These are phyloP conservation scores for Bagarius yarrelli DNA, from an alignment of 2,113 vertebrate genomes.

Conservation along the genomic window DNA sequence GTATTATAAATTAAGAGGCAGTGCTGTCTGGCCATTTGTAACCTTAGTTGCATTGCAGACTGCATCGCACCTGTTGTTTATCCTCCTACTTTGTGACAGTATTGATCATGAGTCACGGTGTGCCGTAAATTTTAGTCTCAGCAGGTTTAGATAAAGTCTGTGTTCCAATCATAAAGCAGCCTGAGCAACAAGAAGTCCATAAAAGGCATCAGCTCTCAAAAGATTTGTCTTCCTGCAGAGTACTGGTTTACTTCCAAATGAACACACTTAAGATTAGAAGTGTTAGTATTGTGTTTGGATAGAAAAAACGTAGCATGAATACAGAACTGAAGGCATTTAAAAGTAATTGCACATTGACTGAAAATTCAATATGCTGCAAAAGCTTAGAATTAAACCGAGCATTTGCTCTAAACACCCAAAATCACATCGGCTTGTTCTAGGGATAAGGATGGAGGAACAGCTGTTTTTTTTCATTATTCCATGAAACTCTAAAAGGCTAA, in stretches of 20 bases:
- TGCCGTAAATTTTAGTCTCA: neutral
- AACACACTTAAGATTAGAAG: neutral
- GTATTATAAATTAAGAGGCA: neutral
- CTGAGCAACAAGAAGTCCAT: neutral
- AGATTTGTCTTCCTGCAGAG: neutral
- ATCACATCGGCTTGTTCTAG: neutral
- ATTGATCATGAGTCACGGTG: neutral
- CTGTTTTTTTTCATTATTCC: neutral
- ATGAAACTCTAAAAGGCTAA: neutral
- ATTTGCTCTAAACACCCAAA: neutral
- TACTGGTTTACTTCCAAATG: neutral
- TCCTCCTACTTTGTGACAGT: neutral
- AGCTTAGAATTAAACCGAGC: constrained; percentile 1
- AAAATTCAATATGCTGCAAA: neutral
- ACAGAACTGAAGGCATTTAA: constrained; percentile 6
- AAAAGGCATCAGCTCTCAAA: neutral
- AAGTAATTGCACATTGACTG: constrained; percentile 13
- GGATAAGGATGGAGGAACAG: neutral
- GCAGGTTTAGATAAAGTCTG: neutral
- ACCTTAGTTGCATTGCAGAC: neutral
- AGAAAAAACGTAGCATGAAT: constrained; percentile 1
- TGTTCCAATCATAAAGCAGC: neutral
- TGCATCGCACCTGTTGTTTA: neutral
- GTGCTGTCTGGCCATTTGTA: neutral
- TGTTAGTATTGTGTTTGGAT: constrained; percentile 10